These are phyloP conservation scores for Drosophila carrolli DNA, from an alignment of 1,140 invertebrate genomes.

Conservation along the genomic window DNA sequence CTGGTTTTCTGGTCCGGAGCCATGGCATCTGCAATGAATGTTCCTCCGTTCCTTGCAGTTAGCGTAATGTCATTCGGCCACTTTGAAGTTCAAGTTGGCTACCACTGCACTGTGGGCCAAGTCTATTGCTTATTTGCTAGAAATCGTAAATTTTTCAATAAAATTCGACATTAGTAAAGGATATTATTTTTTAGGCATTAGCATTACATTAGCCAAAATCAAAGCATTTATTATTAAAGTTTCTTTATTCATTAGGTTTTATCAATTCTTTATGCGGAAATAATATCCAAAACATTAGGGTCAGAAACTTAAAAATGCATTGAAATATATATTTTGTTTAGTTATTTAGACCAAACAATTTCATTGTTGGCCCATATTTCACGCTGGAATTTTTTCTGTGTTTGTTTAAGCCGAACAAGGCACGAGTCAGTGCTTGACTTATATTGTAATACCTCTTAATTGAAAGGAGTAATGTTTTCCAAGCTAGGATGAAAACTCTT, in stretches of 20 bases:
- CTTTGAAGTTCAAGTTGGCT: conserved; percentile 61
- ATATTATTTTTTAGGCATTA: too few species aligned
- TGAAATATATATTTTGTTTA: too few species aligned
- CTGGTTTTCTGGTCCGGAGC: conserved; percentile 9
- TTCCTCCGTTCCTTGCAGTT: conserved; percentile 25
- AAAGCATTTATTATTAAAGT: too few species aligned
- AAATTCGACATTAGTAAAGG: too few species aligned
- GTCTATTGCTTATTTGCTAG: too few species aligned
- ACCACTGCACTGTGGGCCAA: conserved; percentile 10
- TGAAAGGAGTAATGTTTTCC: not conserved
- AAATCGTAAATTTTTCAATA: too few species aligned
- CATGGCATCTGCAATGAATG: conserved; percentile 52
- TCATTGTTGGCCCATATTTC: conserved; percentile 25
- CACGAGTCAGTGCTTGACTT: conserved; percentile 6
- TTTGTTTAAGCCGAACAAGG: conserved; percentile 3
- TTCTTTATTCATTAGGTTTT: too few species aligned
- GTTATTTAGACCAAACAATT: conserved; percentile 6
- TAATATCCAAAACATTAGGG: not conserved
- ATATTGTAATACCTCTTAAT: conserved; percentile 6
- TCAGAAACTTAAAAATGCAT: too few species aligned
- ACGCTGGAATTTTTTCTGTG: not conserved
- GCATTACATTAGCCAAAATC: too few species aligned
- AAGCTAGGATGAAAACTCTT: too few species aligned
- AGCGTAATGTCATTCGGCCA: conserved; percentile 61
- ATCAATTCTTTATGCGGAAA: too few species aligned